Percentiles rank a stretch among this genome's conserved stretches.
Evolutionary conservation across 2,797 vertebrate genomes (phyloP).

Genomic region (Erithacus rubecula): DNA sequence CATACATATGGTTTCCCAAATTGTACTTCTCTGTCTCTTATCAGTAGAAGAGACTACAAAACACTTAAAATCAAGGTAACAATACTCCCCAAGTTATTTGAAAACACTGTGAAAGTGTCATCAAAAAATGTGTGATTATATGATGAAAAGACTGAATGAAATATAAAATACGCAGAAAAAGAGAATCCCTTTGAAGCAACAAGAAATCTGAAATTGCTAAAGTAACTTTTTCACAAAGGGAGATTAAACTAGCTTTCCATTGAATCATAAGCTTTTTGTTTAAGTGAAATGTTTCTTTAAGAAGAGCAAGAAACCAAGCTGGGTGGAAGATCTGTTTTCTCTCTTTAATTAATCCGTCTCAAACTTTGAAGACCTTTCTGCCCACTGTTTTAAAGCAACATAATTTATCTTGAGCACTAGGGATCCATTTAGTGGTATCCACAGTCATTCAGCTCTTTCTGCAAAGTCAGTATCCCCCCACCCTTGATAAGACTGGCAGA

Average conservation of each 20-base stretch:
- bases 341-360: constrained; percentile 51
- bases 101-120: neutral
- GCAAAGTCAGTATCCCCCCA: neutral
- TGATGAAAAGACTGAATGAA: neutral
- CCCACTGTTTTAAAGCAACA: constrained; percentile 43
- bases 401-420: constrained; percentile 42
- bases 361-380: constrained; percentile 50
- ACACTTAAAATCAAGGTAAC: neutral
- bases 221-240: neutral
- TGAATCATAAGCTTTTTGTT: neutral
- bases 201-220: neutral
- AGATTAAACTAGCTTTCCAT: neutral
- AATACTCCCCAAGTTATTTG: neutral
- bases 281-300: constrained; percentile 31
- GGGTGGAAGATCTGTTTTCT: constrained; percentile 18
- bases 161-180: neutral
- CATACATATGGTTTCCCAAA: neutral
- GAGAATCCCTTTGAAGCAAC: neutral
- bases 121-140: neutral
- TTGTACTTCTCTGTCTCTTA: neutral
- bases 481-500: constrained; percentile 32
- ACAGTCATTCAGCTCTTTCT: neutral
- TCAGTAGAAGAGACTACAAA: neutral
- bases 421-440: constrained; percentile 23
- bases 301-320: constrained; percentile 29